Conservation (phyloP, 2,888 invertebrate species). For the Syritta pipiens region DNA sequence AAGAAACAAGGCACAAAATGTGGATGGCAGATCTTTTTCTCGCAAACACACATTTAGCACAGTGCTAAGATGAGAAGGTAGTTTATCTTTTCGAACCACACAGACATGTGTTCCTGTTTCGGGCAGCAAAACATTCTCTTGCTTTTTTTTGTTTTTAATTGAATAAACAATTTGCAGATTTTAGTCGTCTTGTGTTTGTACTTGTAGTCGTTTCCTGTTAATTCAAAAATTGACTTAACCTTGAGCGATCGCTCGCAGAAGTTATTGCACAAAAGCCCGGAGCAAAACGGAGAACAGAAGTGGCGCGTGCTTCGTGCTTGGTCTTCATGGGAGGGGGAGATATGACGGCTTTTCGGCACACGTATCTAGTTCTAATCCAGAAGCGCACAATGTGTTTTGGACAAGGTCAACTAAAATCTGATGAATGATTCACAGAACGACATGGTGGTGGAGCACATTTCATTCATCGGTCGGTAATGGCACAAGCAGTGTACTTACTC, state of each 20-base stretch:
- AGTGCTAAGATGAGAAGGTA: constrained; percentile 2
- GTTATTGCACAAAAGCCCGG: constrained; percentile 27
- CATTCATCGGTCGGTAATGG: constrained; percentile 10
- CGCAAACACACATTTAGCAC: too few relatives aligned
- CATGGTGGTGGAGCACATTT: not conserved
- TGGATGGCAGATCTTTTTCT: too few relatives aligned
- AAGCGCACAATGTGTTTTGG: too few relatives aligned
- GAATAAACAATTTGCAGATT: constrained; percentile 55
- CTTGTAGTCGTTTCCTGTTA: constrained; percentile 45
- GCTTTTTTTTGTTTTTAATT: constrained; percentile 24
- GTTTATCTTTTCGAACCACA: constrained; percentile 19
- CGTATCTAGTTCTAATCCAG: constrained; percentile 10
- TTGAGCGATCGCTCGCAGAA: constrained; percentile 28
- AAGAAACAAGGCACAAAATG: too few relatives aligned
- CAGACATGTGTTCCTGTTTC: constrained; percentile 27
- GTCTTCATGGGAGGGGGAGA: not conserved
- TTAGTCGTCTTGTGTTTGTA: constrained; percentile 16
- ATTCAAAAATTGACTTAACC: constrained; percentile 50
- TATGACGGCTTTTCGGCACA: not conserved
- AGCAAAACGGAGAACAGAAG: not conserved
- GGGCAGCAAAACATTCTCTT: constrained; percentile 7
- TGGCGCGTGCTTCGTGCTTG: constrained; percentile 33
- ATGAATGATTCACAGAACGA: constrained; percentile 31
- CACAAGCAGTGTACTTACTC: not conserved
- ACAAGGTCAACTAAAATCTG: constrained; percentile 16